These are phyloP conservation scores for Papilio polyxenes DNA, from an alignment of 1,140 invertebrate genomes.

Conservation along the genomic window DNA sequence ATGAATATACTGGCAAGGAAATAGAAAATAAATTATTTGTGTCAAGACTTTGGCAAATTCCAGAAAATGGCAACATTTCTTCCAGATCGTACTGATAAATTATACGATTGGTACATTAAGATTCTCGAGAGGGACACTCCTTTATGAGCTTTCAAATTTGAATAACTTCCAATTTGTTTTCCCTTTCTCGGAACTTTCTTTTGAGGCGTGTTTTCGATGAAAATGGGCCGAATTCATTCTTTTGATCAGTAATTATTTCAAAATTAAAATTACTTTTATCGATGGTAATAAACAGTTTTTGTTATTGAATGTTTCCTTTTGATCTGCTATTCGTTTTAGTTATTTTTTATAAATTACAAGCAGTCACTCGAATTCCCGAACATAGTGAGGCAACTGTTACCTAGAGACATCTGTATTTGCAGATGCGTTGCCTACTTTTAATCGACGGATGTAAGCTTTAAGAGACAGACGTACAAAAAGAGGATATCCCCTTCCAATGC, in stretches of 20 bases:
- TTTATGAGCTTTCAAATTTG: conserved; percentile 36
- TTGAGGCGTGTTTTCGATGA: not conserved
- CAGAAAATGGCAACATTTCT: conserved; percentile 21
- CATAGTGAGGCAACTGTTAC: no score
- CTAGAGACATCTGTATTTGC: no score
- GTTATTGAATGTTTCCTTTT: not conserved
- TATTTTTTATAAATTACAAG: no score
- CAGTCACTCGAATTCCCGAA: no score
- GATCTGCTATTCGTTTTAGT: not conserved
- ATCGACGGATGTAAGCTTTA: no score
- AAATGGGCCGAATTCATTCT: conserved; percentile 11
- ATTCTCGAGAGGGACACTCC: conserved; percentile 18
- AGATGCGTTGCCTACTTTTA: no score
- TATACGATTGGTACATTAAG: conserved; percentile 35
- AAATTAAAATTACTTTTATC: conserved; percentile 6
- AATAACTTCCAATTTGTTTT: conserved; percentile 37
- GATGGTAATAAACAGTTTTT: not conserved
- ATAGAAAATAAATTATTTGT: not conserved
- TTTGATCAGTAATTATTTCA: not conserved
- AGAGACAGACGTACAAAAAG: no score
- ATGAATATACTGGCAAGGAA: not conserved
- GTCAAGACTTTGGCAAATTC: not conserved
- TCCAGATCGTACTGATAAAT: conserved; percentile 11
- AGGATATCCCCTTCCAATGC: no score
- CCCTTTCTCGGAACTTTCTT: conserved; percentile 21